Base-by-base conservation (phyloP, 2,888 invertebrate species). In the Druceiella hillmani region DNA sequence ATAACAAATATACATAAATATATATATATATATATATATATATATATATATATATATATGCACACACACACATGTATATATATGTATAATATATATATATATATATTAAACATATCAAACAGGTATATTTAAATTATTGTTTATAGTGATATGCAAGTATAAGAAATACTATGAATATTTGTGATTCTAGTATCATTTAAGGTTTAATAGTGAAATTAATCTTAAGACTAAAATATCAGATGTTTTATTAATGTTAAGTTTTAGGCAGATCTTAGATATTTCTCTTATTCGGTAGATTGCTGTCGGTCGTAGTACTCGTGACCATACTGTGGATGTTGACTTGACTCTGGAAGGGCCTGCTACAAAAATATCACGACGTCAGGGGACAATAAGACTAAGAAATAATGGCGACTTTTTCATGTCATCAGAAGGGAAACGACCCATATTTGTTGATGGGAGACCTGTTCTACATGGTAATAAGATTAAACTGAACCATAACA, bases 341-440 rank as follows among this genome's bases (percentile, higher is more conserved):
- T 68, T 98, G 31, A 82, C 86, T 1, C 67, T 95, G 27, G 97
- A 98, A 66, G 97, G 97, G 0, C 94, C 95, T 0, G 87, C 95
- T 0, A 87, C 87, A 61, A 97, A 95, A 66, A 83, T 93, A 25
- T 95, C 95, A 0, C 75, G 97, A 27, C 79, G 89, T 46, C 97
- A 97, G 62, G 97, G 91, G 4, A 87, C 91, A 2, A 89, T 98
- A 39, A 79, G 83, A 31, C 75, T 97, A 45, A 75, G 91, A 35
- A 91, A 90, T 60, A 92, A 87, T 47, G 97, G 95, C 0, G 95
- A 97, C 58, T 98, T 97, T 62, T 90, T 90, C 58, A 78, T 98
- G 52, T 85, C 88, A 12, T 97, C 97, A 29, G 94, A 95, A 61
- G 98, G 97, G 12, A 92, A 93, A 58, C 71, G 95, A 42, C 88